Base-by-base conservation (phyloP, 2,113 vertebrate species). In the Dipodomys spectabilis region DNA sequence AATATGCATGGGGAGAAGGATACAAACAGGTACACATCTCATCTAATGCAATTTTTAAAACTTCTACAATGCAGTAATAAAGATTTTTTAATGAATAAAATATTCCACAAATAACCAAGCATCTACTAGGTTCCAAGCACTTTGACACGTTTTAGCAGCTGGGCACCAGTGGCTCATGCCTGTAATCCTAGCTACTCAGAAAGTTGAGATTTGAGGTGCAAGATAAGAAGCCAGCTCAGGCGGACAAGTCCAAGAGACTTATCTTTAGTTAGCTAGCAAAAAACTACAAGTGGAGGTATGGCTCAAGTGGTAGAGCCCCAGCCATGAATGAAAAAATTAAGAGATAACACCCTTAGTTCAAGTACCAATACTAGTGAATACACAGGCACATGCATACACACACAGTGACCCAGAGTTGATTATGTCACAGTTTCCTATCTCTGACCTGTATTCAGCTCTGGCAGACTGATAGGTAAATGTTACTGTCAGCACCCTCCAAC, bases 21-120 rank as follows among this genome's bases (percentile, higher is more conserved):
- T 18, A 83, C 30, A 85, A 82, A 92, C 49, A 20, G 45, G 13
- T 57, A 88, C 65, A 91, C 64, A 35, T 81, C 62, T 86, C 28
- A 18, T 49, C 60, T 62, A 7, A 92, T 57, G 84, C 11, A 84
- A 88, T 88, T 79, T 82, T 77, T 4, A 82, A 73, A 84, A 74
- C 11, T 90, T 32, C 44, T 87, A 5, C 45, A 82, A 74, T 15
- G 88, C 62, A 83, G 65, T 69, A 65, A 88, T 86, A 92, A 86
- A 92, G 44, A 3, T 77, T 86, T 89, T 86, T 93, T 11, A 85
- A 53, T 91, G 25, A 32, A 30, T 86, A 25, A 53, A 88, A 65
- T 53, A 35, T 35, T 72, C 65, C 65, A 73, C 25, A 78, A 69
- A 57, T 2, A 75, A 88, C 49, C 53, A 57, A 72, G 32, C 18